Evolutionary conservation across 1,140 invertebrate species (phyloP).

Genomic region (Pseudomyrmex dendroicus): DNA sequence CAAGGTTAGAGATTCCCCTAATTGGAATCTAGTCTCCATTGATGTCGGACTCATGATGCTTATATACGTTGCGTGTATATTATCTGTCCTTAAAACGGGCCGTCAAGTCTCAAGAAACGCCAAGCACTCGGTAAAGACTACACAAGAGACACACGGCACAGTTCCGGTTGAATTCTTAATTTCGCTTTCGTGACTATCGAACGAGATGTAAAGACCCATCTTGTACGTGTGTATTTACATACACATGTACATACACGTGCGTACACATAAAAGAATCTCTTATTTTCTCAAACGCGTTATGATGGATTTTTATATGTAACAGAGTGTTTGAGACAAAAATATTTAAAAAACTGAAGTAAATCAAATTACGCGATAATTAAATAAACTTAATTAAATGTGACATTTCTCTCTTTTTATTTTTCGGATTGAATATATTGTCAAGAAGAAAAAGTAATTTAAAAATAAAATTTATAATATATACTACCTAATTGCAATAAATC

Average conservation of each 20-base stretch:
- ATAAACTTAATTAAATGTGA: too few relatives aligned
- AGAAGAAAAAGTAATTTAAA: not conserved
- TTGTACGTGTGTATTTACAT: too few relatives aligned
- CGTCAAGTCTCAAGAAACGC: not conserved
- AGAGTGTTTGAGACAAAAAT: not conserved
- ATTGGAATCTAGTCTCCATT: slow-evolving; percentile 7
- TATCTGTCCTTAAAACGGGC: not conserved
- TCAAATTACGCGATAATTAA: too few relatives aligned
- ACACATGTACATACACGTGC: too few relatives aligned
- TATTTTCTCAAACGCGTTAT: not conserved
- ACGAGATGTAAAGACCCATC: slow-evolving; percentile 17
- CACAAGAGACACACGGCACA: not conserved
- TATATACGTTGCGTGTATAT: not conserved
- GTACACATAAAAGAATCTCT: not conserved
- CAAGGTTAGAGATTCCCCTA: slow-evolving; percentile 19
- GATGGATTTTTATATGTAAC: too few relatives aligned
- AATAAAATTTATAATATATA: not conserved
- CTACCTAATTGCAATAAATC: not conserved
- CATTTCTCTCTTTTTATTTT: too few relatives aligned
- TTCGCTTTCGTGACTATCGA: slow-evolving; percentile 22
- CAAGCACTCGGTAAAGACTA: not conserved
- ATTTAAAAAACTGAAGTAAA: not conserved
- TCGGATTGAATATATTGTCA: not conserved
- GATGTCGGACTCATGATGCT: not conserved
- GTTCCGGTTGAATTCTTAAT: not conserved